Base-by-base conservation (phyloP, 2,888 invertebrate genomes). In the Pollenia angustigena region DNA sequence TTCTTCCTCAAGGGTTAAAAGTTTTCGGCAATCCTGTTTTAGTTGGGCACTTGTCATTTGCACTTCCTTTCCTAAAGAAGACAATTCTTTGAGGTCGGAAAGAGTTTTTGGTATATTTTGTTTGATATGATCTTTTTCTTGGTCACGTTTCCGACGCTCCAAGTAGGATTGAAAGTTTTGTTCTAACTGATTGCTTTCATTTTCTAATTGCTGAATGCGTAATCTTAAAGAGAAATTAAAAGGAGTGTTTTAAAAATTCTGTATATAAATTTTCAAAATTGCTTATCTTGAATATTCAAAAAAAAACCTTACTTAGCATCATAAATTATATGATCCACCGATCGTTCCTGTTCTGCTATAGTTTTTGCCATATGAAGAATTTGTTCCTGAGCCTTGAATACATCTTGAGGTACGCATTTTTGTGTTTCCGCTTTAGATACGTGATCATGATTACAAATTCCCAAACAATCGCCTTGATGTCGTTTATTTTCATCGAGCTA, bases 171-270 rank as follows among this genome's bases (percentile, higher is more conserved):
- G 90, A 54, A 93, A 92, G 42, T 89, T 91, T 68, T 90, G 89
- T 84, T 93, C 93, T 54, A 93, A 84, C 85, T 92, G 89, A 88
- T 92, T 90, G 81, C 93, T 92, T 88, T 93, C 93, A 64, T 90
- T 87, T 82, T 93, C 93, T 54, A 93, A 83, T 87, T 93, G 91
- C 76, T 90, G 89, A 76, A 93, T 90, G 10, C 93, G 92, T 52
- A 90, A 87, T 85, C 93, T 93, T 52, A 11, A 60, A 68, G 72
- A 2, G 46, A 8, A 16, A 78, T 71, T 32, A 68, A 50, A 52
- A 18, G 32, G 32, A 32, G 32, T 32, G 4, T 6, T 32, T 32
- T 32, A 4, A 32, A 32, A 32, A 32, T 32, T 32, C 6, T 6
- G 32, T 32, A 32, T 32, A 32, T 32, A 23, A 48, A 42, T 60